Base-by-base conservation (phyloP, 30 jellyfish, hydroid and myxozoan species). In the Aurelia aurita region DNA sequence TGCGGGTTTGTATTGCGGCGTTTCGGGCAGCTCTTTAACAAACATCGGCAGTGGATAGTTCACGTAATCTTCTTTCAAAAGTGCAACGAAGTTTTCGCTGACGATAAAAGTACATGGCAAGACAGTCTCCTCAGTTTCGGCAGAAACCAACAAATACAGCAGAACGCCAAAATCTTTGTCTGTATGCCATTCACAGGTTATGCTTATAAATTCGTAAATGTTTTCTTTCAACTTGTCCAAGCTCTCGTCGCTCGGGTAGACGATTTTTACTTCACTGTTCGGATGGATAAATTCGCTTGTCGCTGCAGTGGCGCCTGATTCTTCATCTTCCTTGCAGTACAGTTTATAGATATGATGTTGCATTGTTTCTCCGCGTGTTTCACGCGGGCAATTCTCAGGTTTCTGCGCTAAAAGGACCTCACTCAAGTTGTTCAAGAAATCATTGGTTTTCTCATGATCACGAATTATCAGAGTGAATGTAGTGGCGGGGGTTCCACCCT, bases 171-270 rank as follows among this genome's bases (percentile, higher is more conserved):
- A 92, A 16, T 74, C 87, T 13, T 53, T 83, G 8, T 67, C 94
- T 16, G 80, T 35, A 14, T 72, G 89, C 77, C 78, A 63, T 1
- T 58, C 85, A 22, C 86, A 68, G 14, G 77, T 55, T 7, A 61
- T 46, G 25, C 66, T 72, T 15, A 85, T 21, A 44, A 69, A 73
- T 23, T 82, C 92, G 31, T 51, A 60, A n/a, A 92, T 81, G 58
- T 80, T 71, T n/a, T 62, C 66, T 27, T 87, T 80, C 81, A 92
- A 55, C 64, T 92, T 92, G 7, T 87, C 98, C 47, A 92, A 88
- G 11, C 89, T 45, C n/a, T 92, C 98, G 69, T 92, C 98, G 90
- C 97, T 84, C 55, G 98, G 98, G 71, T 92, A 92, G 26, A 92
- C 96, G 45, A 92, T 80, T 68, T 80, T 78, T 10, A 92, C 90